Evolutionary conservation across 2,888 invertebrate genomes (phyloP), one percentile per base, ranked within the genome.

Genomic region (Hetaerina titia): DNA sequence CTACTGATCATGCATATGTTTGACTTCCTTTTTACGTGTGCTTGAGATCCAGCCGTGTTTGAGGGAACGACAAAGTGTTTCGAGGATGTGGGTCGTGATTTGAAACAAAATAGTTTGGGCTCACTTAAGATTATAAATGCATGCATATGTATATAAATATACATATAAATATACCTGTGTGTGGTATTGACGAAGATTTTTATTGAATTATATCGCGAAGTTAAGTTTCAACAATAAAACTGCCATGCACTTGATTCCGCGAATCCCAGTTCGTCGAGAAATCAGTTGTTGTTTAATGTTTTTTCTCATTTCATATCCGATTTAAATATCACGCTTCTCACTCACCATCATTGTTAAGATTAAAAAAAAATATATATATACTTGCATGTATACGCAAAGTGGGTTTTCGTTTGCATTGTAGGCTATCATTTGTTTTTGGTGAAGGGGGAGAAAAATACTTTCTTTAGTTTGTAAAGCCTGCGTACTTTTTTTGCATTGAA

Each of bases 391-490:
- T 45, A 45, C 45, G 45, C 63, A 69, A 74, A n/a, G 56, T 92
- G 56, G 92, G 92, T 69, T 69, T 92, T 56, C 45, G 64, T 92
- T 92, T 92, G 56, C 69, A 92, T 45, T 74, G 92, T 92, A 92
- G 92, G 92, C 56, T 69, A 6, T 57, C 11, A 69, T 57, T 74
- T 5, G 4, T 56, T 90, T 92, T 63, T 74, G 92, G 92, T 92
- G 92, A 69, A 92, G 92, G 92, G 74, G 92, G 92, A 92, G 92
- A 45, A 63, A 63, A 69, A 92, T 90, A 56, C n/a, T 92, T 92
- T 0, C 58, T 63, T 92, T 69, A 69, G 69, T 74, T 69, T 13
- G 69, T 92, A 74, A 92, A 69, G 56, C 31, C n/a, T 64, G 57
- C 57, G 57, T 92, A 22, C 63, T 92, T 92, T 81, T 58, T 89